Conservation (phyloP, 2,797 vertebrate species). For the Apodemus agrarius region DNA sequence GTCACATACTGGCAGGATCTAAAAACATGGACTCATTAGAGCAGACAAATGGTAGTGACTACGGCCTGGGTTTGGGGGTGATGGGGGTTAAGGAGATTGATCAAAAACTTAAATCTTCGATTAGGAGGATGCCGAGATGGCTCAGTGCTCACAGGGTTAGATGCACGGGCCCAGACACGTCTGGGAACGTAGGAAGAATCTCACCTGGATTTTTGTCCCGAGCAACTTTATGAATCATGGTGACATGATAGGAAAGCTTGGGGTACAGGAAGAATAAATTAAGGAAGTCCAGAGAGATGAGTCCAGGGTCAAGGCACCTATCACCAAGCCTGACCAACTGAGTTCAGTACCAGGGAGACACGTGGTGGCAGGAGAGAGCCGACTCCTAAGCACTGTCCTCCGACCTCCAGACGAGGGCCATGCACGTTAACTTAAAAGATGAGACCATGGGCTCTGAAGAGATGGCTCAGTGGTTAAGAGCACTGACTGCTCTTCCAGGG, state of each 20-base stretch:
- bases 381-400: too few species aligned
- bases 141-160: background rate
- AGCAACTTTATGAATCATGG: background rate
- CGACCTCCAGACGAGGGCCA: background rate
- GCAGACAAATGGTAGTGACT: background rate
- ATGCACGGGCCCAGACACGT: too few species aligned
- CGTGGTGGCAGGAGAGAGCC: background rate
- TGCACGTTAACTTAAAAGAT: background rate
- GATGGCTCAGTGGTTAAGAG: background rate
- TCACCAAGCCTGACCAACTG: background rate
- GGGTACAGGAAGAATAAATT: accelerated
- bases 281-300: too few species aligned
- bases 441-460: background rate
- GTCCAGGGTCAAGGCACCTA: background rate
- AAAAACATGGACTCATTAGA: background rate
- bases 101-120: background rate
- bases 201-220: too few species aligned
- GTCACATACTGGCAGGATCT: background rate
- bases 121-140: background rate
- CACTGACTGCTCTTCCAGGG: too few species aligned
- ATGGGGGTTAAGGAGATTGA: background rate
- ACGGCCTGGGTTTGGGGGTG: background rate
- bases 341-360: background rate
- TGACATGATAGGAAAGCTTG: background rate
- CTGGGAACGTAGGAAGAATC: background rate